Percentiles rank a stretch among this genome's conserved stretches.
These are phyloP conservation scores for Raphicerus campestris DNA, from an alignment of 2,113 vertebrate species.

Conservation along the genomic window DNA sequence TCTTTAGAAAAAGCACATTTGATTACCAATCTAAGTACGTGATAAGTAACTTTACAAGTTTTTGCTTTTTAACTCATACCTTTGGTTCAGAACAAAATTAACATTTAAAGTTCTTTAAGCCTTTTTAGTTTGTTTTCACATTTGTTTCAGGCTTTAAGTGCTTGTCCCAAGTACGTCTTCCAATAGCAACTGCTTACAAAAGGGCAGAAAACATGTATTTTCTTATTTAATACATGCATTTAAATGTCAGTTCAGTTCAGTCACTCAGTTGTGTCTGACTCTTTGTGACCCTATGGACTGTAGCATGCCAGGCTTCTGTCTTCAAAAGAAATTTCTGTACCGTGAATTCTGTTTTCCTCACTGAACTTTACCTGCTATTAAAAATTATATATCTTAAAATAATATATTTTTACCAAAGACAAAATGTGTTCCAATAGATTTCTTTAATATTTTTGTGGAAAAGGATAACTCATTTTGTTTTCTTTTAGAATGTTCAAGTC, in stretches of 20 bases:
- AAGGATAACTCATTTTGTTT: neutral
- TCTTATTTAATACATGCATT: neutral
- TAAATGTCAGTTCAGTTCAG: neutral
- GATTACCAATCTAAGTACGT: neutral
- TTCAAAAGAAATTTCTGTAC: conserved; percentile 6
- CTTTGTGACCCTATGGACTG: neutral
- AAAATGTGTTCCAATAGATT: neutral
- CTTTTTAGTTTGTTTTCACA: neutral
- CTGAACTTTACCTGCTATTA: neutral
- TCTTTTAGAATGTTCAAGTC: neutral
- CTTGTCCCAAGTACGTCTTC: neutral
- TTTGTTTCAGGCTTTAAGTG: neutral
- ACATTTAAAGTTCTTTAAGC: neutral
- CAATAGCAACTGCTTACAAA: neutral
- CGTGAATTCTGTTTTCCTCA: neutral
- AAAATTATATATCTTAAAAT: neutral
- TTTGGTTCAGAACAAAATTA: neutral
- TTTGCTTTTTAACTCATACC: neutral
- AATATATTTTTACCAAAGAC: neutral
- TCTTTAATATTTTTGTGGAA: neutral
- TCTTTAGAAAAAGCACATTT: neutral
- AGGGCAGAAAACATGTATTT: neutral
- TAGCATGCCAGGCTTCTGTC: neutral
- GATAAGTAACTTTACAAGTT: neutral
- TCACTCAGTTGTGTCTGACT: neutral